Conservation (phyloP, 1,140 invertebrate genomes). For the Papilio xuthus region DNA sequence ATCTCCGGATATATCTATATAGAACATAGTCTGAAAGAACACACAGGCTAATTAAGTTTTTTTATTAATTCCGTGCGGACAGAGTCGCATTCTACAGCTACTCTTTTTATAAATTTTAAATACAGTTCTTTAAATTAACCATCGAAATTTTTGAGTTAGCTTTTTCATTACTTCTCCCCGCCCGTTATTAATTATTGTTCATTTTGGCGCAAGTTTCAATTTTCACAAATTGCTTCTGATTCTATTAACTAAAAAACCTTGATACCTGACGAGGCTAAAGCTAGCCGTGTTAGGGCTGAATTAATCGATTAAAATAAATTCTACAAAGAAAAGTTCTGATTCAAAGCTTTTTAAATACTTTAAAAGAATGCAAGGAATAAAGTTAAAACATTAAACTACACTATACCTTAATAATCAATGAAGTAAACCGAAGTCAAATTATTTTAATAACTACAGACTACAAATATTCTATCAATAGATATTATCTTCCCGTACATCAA, state of each 20-base stretch:
- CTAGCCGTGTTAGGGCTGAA: neutral
- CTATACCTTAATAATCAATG: neutral
- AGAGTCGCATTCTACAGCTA: too few relatives aligned
- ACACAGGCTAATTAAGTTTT: too few relatives aligned
- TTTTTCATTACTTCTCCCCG: neutral
- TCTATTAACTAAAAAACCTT: conserved; percentile 23
- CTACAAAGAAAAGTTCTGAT: neutral
- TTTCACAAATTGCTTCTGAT: conserved; percentile 2
- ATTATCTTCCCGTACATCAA: conserved; percentile 18
- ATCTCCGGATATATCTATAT: too few relatives aligned
- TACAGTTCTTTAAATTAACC: too few relatives aligned
- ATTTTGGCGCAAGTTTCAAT: conserved; percentile 7
- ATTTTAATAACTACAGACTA: neutral
- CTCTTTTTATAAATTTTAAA: too few relatives aligned
- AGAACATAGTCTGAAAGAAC: too few relatives aligned
- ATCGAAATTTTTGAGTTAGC: neutral
- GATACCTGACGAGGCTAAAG: neutral
- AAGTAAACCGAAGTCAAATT: neutral
- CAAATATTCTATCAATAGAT: conserved; percentile 17
- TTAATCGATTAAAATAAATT: conserved; percentile 2
- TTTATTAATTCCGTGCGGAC: too few relatives aligned
- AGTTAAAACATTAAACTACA: neutral
- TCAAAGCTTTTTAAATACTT: neutral
- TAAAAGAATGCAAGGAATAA: neutral
- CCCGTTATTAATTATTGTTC: neutral